Percentiles rank a stretch among this genome's conserved stretches.
These are phyloP conservation scores for Drosophila nigrodunni DNA, from an alignment of 1,140 invertebrate species.

Conservation along the genomic window DNA sequence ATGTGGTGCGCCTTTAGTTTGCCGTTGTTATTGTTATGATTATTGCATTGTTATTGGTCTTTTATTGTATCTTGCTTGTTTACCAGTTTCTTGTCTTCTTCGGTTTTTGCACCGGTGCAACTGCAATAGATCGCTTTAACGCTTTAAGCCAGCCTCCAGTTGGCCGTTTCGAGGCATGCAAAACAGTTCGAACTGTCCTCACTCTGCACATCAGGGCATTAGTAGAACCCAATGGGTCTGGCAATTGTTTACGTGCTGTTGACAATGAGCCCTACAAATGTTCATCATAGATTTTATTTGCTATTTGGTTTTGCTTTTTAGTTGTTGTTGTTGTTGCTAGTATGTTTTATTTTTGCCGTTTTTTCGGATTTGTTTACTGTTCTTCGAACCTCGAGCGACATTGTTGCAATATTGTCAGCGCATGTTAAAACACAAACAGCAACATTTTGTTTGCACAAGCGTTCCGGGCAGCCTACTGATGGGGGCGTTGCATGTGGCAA, in stretches of 20 bases:
- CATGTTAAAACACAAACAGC: constrained; percentile 65
- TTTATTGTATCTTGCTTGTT: constrained; percentile 74
- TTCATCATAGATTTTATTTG: constrained; percentile 48
- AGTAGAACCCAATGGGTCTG: constrained; percentile 11
- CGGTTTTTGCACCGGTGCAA: constrained; percentile 2
- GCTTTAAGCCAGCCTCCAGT: constrained; percentile 35
- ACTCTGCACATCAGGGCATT: background rate
- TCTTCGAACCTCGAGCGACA: constrained; percentile 58
- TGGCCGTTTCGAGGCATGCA: constrained; percentile 24
- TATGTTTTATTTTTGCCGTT: constrained; percentile 2
- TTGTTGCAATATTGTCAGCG: constrained; percentile 77
- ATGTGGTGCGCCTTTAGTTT: constrained; percentile 63
- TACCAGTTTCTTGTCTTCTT: constrained; percentile 48
- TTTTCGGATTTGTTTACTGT: constrained; percentile 51
- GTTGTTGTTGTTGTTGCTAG: constrained; percentile 14
- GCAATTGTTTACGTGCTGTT: constrained; percentile 60
- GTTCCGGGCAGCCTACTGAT: constrained; percentile 43
- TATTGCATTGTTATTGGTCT: constrained; percentile 81
- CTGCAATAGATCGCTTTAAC: constrained; percentile 32
- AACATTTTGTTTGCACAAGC: constrained; percentile 71
- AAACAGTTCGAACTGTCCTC: constrained; percentile 22
- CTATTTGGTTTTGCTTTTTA: constrained; percentile 47
- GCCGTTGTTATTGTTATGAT: constrained; percentile 78
- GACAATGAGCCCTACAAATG: constrained; percentile 45
- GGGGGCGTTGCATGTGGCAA: constrained; percentile 16